Evolutionary conservation across 2,888 invertebrate species (phyloP), one percentile per base, ranked within the genome.

Genomic region (Cosmorhoe ocellata): DNA sequence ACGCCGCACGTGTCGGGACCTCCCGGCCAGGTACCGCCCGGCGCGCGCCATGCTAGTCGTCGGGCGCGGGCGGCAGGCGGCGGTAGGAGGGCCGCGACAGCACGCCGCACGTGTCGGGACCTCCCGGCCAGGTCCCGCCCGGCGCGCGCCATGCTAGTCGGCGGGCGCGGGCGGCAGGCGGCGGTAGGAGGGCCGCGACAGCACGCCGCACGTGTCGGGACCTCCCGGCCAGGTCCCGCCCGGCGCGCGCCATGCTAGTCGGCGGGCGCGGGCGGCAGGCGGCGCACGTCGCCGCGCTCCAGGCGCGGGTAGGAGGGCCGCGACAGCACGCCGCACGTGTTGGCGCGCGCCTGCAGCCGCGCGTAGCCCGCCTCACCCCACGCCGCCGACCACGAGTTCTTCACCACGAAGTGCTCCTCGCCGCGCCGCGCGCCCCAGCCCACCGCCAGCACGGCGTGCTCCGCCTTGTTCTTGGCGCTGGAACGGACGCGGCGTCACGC

Each of bases 361-460:
- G 76, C 58, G 74, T 76, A 86, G 8, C 86, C 88, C 14, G 46
- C 71, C 27, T 82, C 81, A 36, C 81, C 85, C 84, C 84, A 85
- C 52, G 45, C 60, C 13, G 63, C 58, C 3, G 76, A 70, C 82
- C 84, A 86, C 43, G 84, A 82, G 75, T 88, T 87, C 78, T 88
- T 86, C 56, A 86, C 52, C 38, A 79, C 77, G 70, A 86, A 76
- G 75, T 81, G 74, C n/a, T 80, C 68, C 57, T 75, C 75, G 1
- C 72, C 73, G 30, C 68, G 59, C 41, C 61, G 59, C 63, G 65
- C 63, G 41, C 77, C 81, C 84, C 84, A 88, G 0, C 87, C 87
- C 51, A 87, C 86, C 7, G 84, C 85, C 58, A 83, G 51, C 64
- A 86, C 79, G 0, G 87, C 87, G 66, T 87, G 87, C 42, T 55